These are phyloP conservation scores for Numenius phaeopus DNA, from an alignment of 2,797 vertebrate species.

Conservation along the genomic window DNA sequence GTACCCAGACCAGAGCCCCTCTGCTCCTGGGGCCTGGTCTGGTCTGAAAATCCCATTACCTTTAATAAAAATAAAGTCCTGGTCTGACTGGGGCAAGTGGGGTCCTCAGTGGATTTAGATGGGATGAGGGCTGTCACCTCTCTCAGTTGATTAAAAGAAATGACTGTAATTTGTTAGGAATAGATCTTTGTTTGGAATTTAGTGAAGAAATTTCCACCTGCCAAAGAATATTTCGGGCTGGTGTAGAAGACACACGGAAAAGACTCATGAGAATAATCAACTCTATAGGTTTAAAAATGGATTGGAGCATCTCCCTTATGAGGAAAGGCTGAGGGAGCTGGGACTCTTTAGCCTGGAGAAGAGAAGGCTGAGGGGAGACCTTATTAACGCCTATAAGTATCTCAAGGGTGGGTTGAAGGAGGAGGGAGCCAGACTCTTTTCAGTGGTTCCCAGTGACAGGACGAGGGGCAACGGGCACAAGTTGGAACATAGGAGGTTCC, in stretches of 20 bases:
- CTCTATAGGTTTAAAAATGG: background rate
- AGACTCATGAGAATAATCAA: background rate
- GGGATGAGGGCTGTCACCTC: background rate
- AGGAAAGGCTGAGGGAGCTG: too few species aligned
- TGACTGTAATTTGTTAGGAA: background rate
- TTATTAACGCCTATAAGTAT: too few species aligned
- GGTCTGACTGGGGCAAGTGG: background rate
- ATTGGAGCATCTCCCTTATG: too few species aligned
- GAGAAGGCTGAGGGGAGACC: too few species aligned
- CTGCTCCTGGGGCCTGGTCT: background rate
- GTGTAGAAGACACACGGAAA: background rate
- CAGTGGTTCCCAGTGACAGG: too few species aligned
- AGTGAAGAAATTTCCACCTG: background rate
- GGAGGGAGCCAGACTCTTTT: too few species aligned
- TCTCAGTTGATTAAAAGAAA: background rate
- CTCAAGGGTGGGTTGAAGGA: too few species aligned
- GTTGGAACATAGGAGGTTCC: too few species aligned
- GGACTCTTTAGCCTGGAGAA: too few species aligned
- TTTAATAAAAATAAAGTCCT: background rate
- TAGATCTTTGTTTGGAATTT: background rate
- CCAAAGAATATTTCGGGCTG: background rate
- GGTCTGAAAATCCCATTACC: background rate
- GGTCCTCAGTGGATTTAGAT: background rate
- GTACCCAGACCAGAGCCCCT: background rate
- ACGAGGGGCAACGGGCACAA: too few species aligned